Evolutionary conservation across 2,113 vertebrate species (phyloP).

Genomic region (Sterna hirundo): DNA sequence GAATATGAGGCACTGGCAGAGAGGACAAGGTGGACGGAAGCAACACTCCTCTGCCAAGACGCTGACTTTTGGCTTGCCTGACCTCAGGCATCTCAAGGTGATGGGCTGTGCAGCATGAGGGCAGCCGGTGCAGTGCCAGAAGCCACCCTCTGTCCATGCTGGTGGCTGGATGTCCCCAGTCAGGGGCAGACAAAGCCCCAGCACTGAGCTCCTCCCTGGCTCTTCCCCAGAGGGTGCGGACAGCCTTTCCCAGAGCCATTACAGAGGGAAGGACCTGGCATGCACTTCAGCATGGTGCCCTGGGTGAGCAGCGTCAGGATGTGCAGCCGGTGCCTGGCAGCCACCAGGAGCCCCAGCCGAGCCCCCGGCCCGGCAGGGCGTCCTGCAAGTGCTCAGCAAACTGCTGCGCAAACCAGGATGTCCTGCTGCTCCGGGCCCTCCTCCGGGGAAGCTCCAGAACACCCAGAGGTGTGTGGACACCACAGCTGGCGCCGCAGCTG

Average conservation of each 20-base stretch:
- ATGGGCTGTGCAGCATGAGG: neutral
- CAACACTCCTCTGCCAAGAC: neutral
- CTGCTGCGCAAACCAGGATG: neutral
- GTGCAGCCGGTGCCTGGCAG: neutral
- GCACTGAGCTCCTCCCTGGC: neutral
- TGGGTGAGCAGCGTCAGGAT: neutral
- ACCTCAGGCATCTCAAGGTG: neutral
- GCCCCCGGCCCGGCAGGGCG: neutral
- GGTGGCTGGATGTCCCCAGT: neutral
- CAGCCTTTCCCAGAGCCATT: neutral
- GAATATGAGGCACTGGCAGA: neutral
- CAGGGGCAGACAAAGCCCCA: neutral
- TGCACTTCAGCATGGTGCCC: neutral
- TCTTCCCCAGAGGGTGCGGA: neutral
- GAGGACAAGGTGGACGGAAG: neutral
- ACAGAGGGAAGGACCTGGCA: neutral
- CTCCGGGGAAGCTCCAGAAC: neutral
- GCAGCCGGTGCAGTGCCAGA: rapidly evolving
- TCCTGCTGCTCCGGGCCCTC: neutral
- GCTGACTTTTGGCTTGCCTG: neutral
- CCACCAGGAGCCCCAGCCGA: neutral
- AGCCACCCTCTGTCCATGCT: neutral
- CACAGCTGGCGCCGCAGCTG: neutral
- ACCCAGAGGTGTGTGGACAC: neutral
- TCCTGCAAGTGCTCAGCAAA: neutral